A percentile compares a stretch with the other conserved stretches of the same genome.
Conservation (phyloP, 2,113 vertebrate species). For the Toxotes jaculatrix region DNA sequence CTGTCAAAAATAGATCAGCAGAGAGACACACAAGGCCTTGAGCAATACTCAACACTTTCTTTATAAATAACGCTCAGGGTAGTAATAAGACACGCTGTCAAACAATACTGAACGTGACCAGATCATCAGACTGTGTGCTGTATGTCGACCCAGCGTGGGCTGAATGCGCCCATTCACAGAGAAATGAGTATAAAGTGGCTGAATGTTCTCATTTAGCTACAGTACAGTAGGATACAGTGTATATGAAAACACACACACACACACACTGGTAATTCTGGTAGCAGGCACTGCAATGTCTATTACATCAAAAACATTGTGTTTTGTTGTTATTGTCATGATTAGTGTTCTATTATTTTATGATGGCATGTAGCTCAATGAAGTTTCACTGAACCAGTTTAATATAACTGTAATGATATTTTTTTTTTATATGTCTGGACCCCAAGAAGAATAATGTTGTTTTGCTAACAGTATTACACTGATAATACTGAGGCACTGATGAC, state of each 20-base stretch:
- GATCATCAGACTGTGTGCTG: constrained; percentile 24
- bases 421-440: not conserved
- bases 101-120: constrained; percentile 53
- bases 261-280: constrained; percentile 24
- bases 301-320: constrained; percentile 14
- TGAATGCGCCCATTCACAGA: constrained; percentile 70
- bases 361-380: not conserved
- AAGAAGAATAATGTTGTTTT: not conserved
- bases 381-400: not conserved
- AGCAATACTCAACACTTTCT: constrained; percentile 6
- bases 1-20: constrained; percentile 36
- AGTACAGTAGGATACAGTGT: constrained; percentile 73
- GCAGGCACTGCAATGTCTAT: not conserved
- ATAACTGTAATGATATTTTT: not conserved
- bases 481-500: not conserved
- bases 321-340: not conserved
- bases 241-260: constrained; percentile 34
- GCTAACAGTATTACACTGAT: not conserved
- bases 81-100: constrained; percentile 14
- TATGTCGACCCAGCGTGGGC: constrained; percentile 7
- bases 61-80: not conserved
- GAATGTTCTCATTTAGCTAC: constrained; percentile 74
- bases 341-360: not conserved
- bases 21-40: constrained; percentile 3
- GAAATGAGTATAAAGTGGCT: constrained; percentile 58